Conservation (phyloP, 2,888 invertebrate genomes). For the Oligia strigilis region DNA sequence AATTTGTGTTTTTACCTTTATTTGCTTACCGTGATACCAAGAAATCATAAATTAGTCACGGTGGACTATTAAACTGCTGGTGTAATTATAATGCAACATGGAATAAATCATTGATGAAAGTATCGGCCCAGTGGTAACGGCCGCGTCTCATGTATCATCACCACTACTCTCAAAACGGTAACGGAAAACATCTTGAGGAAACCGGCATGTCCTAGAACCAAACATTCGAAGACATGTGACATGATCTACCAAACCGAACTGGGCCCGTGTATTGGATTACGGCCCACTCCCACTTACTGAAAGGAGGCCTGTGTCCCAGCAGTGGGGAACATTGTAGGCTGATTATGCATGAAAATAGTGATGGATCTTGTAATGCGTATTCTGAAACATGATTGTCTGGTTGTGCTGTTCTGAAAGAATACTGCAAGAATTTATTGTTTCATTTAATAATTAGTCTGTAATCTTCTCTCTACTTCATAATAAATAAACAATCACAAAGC, state of each 20-base stretch:
- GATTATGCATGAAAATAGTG: neutral
- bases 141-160: too few species aligned
- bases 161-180: too few species aligned
- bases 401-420: neutral
- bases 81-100: neutral
- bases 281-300: too few species aligned
- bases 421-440: neutral
- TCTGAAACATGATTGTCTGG: neutral
- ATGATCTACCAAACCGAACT: too few species aligned
- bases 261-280: too few species aligned
- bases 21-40: constrained; percentile 10
- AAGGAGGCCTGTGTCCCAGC: too few species aligned
- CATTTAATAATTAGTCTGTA: neutral
- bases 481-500: neutral
- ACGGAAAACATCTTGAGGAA: too few species aligned
- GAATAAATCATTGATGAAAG: neutral
- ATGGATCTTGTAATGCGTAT: neutral
- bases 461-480: neutral
- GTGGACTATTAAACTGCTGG: neutral
- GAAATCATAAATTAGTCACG: neutral
- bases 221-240: too few species aligned
- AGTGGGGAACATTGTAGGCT: too few species aligned
- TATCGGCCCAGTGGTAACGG: too few species aligned
- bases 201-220: too few species aligned
- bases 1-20: constrained; percentile 1